phyloP scores from a whole-genome alignment of 2,888 invertebrate species.

The Suillia variegata region DNA sequence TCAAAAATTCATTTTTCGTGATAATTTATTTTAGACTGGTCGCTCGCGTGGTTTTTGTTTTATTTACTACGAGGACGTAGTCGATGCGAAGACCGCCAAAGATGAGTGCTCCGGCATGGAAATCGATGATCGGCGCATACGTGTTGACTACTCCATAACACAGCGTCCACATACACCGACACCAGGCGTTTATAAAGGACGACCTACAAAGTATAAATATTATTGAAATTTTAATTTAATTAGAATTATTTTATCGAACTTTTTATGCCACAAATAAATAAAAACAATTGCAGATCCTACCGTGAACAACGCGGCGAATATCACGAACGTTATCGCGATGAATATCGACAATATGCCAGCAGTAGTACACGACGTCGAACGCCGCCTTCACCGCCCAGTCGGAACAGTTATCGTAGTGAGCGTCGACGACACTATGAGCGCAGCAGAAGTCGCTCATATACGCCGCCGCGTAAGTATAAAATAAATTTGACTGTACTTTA shows the following conservation, averaged over 20 bases:
- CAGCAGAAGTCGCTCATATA: conserved; percentile 48
- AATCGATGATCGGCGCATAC: conserved; percentile 89
- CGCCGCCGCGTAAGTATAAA: conserved; percentile 45
- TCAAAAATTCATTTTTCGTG: not conserved
- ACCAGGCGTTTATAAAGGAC: conserved; percentile 96
- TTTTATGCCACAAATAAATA: no score
- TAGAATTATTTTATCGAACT: not conserved
- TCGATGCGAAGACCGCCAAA: conserved; percentile 92
- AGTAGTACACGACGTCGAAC: no score
- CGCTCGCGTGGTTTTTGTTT: conserved; percentile 96
- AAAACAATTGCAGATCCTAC: conserved; percentile 14
- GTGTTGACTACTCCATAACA: conserved; percentile 96
- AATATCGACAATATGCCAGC: conserved; percentile 29
- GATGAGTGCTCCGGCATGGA: conserved; percentile 93
- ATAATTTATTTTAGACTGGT: conserved; percentile 72
- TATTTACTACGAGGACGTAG: conserved; percentile 86
- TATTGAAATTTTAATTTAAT: not conserved
- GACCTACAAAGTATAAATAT: conserved; percentile 68
- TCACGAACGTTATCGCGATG: conserved; percentile 40
- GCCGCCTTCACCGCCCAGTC: conserved; percentile 41
- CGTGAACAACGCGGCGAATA: conserved; percentile 34
- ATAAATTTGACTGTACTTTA: not conserved
- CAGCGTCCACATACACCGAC: conserved; percentile 96
- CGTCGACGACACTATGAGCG: conserved; percentile 39
- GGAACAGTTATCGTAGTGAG: conserved; percentile 34